Evolutionary conservation across 2,888 invertebrate genomes (phyloP), one percentile per base, ranked within the genome.

Genomic region (Gisinianus flammeolus): DNA sequence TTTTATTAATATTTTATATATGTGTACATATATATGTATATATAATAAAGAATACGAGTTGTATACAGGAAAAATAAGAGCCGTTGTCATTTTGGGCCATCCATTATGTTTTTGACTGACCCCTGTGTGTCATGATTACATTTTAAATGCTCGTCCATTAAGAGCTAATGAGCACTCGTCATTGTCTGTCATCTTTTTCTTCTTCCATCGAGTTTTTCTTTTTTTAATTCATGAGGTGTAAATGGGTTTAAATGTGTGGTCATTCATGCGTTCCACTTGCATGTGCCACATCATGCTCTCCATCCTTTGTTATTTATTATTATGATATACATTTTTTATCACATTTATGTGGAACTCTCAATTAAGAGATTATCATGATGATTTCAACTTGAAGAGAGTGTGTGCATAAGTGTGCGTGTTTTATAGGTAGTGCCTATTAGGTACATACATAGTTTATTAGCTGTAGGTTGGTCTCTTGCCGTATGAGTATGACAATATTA

Each of bases 111-210:
- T 62, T 28, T 58, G 28, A 44, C 52, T 52, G 52, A 19, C 35
- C 52, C 70, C 6, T 19, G 52, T 52, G 52, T 24, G 35, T 56
- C 33, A 31, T 31, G 67, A 70, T 31, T 35, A 77, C 72, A 58
- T 75, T 72, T 28, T 74, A 74, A n/a, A 69, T 79, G 79, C 31
- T 68, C 64, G 52, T 77, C 77, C 77, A 80, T 80, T 78, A 80
- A 80, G 62, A 67, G 64, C 77, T 80, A 80, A 80, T 80, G 80
- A 80, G 80, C 76, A 78, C 79, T 56, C 78, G 78, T 72, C 73
- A 77, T 12, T 62, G 24, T 26, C 12, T 62, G 58, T 30, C 66
- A 33, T 62, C 44, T 24, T 19, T 28, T 54, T 26, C 22, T 44
- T 54, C 30, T 54, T 70, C 28, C 26, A n/a, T n/a, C n/a, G n/a